phyloP scores from a whole-genome alignment of 1,140 invertebrate genomes.

The Nasonia vitripennis region DNA sequence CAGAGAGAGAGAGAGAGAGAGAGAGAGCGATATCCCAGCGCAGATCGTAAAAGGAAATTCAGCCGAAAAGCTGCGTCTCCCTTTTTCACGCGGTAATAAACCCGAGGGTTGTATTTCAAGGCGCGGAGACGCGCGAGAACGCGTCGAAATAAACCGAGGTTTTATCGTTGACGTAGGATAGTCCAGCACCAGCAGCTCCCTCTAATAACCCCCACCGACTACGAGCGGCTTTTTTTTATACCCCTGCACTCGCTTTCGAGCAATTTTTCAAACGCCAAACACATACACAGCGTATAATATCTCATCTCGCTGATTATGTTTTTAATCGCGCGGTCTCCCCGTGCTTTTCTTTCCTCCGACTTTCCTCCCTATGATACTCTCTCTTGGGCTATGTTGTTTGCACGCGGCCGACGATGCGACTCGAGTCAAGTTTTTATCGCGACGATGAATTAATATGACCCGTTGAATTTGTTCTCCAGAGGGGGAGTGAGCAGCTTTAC shows the following conservation, averaged over 20 bases:
- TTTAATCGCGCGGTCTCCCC: background rate
- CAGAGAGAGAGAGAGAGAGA: too few species aligned
- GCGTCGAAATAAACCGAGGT: conserved; percentile 22
- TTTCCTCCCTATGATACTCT: too few species aligned
- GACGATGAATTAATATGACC: conserved; percentile 28
- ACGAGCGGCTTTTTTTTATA: background rate
- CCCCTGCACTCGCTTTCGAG: background rate
- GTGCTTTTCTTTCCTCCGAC: background rate
- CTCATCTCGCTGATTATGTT: conserved; percentile 26
- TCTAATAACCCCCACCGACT: background rate
- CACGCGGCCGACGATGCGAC: background rate
- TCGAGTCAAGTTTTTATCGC: conserved; percentile 21
- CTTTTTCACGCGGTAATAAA: background rate
- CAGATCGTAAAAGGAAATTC: conserved; percentile 9
- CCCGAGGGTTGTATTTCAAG: background rate
- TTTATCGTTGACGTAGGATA: background rate
- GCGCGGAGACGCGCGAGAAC: background rate
- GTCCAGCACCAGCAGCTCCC: background rate
- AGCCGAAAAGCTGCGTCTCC: background rate
- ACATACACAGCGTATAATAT: background rate
- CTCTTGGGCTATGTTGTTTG: background rate
- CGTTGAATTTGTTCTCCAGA: conserved; percentile 7
- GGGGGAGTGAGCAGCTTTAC: background rate
- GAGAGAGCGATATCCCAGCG: background rate
- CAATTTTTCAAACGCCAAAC: background rate